Evolutionary conservation across 2,113 vertebrate species (phyloP).

Genomic region (Petroica traversi): DNA sequence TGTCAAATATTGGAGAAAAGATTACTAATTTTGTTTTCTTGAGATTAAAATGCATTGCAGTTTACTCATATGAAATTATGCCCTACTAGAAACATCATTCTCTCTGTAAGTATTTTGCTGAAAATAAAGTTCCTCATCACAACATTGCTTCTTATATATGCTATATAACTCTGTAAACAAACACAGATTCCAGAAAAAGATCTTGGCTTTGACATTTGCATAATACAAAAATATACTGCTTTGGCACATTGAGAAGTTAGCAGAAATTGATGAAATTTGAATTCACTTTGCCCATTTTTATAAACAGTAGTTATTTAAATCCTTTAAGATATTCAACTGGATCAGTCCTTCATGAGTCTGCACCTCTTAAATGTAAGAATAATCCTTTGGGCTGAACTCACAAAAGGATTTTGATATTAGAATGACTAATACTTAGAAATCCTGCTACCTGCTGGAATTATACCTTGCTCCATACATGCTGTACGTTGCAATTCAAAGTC

Average conservation of each 20-base stretch:
- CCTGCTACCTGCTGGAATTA: not conserved
- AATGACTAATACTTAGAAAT: not conserved
- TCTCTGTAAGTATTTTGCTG: not conserved
- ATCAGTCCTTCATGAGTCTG: not conserved
- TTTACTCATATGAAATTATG: not conserved
- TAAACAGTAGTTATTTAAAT: conserved; percentile 27
- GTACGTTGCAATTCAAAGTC: not conserved
- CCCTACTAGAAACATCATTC: not conserved
- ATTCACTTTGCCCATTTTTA: conserved; percentile 8
- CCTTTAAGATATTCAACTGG: not conserved
- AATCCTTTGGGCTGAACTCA: not conserved
- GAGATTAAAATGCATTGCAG: not conserved
- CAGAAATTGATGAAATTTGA: not conserved
- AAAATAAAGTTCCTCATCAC: not conserved
- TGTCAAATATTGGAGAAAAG: not conserved
- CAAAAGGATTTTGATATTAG: conserved; percentile 22
- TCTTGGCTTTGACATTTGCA: conserved; percentile 9
- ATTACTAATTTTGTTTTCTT: not conserved
- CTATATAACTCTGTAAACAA: conserved; percentile 6
- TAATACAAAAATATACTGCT: conserved; percentile 18
- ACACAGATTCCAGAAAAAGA: conserved; percentile 20
- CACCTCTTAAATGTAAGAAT: not conserved
- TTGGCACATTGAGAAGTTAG: not conserved
- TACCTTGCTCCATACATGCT: not conserved
- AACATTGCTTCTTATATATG: not conserved